phyloP scores from a whole-genome alignment of 2,797 vertebrate species.

The Sarcophilus harrisii region DNA sequence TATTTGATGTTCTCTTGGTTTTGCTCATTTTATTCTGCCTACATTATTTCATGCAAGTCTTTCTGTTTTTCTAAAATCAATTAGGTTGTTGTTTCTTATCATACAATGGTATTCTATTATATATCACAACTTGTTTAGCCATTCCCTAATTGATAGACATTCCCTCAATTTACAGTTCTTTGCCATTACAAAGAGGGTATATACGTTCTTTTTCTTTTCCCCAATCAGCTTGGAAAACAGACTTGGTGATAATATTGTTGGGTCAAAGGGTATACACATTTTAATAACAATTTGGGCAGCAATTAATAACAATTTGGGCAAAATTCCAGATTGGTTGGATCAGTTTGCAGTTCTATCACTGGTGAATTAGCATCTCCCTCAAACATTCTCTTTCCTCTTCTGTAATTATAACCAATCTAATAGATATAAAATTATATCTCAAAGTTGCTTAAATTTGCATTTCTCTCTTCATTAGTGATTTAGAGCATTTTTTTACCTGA shows the following conservation, averaged over 20 bases:
- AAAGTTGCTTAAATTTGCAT: not conserved
- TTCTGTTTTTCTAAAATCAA: not conserved
- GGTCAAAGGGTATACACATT: too few relatives aligned
- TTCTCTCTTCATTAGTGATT: too few relatives aligned
- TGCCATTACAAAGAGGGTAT: not conserved
- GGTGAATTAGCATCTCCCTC: too few relatives aligned
- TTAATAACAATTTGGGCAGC: too few relatives aligned
- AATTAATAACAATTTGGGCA: too few relatives aligned
- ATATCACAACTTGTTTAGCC: not conserved
- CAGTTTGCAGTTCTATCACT: too few relatives aligned
- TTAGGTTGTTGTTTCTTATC: not conserved
- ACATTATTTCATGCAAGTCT: not conserved
- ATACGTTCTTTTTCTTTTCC: not conserved
- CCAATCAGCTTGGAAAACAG: not conserved
- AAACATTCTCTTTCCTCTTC: not conserved
- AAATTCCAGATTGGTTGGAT: too few relatives aligned
- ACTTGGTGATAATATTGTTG: not conserved
- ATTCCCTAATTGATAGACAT: not conserved
- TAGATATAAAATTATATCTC: not conserved
- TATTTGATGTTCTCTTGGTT: not conserved
- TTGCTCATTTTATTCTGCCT: not conserved
- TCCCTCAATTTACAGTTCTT: not conserved
- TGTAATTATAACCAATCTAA: not conserved
- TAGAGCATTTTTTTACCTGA: too few relatives aligned
- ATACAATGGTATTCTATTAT: not conserved